Percentiles rank a stretch among this genome's conserved stretches.
These are phyloP conservation scores for Anaspis maculata DNA, from an alignment of 2,888 invertebrate genomes.

Conservation along the genomic window DNA sequence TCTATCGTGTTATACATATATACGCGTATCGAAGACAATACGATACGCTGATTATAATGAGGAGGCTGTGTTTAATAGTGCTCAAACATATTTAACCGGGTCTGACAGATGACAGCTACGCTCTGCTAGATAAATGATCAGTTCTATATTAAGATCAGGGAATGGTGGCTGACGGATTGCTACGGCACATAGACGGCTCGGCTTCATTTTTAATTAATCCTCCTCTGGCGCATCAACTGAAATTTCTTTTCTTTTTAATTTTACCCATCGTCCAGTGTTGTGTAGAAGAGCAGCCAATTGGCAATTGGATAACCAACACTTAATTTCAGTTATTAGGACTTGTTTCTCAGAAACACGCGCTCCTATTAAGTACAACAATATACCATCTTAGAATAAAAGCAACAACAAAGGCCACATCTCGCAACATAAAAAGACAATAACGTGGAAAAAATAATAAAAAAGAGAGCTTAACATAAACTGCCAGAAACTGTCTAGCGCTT, in stretches of 20 bases:
- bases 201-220: slow-evolving; percentile 15
- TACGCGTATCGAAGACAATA: no score
- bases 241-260: no score
- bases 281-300: no score
- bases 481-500: slow-evolving; percentile 23
- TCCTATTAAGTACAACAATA: slow-evolving; percentile 9
- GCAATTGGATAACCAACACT: no score
- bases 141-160: slow-evolving; percentile 22
- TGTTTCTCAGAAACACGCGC: slow-evolving; percentile 7
- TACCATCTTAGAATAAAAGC: slow-evolving; percentile 4
- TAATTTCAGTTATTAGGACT: slow-evolving; percentile 4
- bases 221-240: no score
- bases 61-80: slow-evolving; percentile 14
- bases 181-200: slow-evolving; percentile 8
- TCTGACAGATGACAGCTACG: slow-evolving; percentile 18
- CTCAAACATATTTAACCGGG: slow-evolving; percentile 17
- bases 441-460: slow-evolving; percentile 8
- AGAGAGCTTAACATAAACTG: slow-evolving; percentile 15
- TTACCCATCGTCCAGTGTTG: no score
- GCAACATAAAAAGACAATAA: slow-evolving; percentile 11
- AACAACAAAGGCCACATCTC: no score
- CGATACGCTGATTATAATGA: slow-evolving; percentile 13
- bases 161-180: slow-evolving; percentile 16
- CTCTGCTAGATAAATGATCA: slow-evolving; percentile 19
- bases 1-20: no score